Conservation (phyloP, 2,113 vertebrate species). For the Phaethornis superciliosus region DNA sequence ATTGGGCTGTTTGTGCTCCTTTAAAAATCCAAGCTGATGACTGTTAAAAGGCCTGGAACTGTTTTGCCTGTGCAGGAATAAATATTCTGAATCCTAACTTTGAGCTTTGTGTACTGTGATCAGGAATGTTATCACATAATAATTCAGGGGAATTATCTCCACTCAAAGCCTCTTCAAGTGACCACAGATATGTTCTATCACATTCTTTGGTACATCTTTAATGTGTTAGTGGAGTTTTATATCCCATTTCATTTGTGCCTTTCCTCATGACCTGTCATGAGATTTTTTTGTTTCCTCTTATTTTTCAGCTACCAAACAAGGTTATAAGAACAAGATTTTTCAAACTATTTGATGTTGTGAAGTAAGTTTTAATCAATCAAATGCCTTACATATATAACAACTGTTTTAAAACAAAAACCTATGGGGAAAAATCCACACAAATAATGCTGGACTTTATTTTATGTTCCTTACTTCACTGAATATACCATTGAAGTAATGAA, state of each 20-base stretch:
- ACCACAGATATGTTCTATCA: conserved; percentile 44
- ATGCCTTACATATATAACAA: not conserved
- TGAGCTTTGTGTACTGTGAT: conserved; percentile 18
- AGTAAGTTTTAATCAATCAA: not conserved
- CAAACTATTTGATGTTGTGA: not conserved
- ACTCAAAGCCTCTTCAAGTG: conserved; percentile 46
- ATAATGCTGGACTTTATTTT: not conserved
- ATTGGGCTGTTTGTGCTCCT: not conserved
- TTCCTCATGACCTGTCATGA: not conserved
- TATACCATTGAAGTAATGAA: not conserved
- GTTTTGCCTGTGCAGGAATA: not conserved
- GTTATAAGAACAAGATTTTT: not conserved
- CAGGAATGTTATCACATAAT: conserved; percentile 48
- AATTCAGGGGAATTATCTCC: conserved; percentile 54
- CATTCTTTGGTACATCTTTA: conserved; percentile 41
- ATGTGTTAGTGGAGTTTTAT: conserved; percentile 35
- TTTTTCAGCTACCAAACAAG: conserved; percentile 7
- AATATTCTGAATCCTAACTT: not conserved
- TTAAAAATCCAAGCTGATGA: not conserved
- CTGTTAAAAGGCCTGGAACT: conserved; percentile 13
- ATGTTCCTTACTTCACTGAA: not conserved
- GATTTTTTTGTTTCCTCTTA: conserved; percentile 10
- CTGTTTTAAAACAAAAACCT: not conserved
- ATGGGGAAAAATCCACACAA: not conserved
- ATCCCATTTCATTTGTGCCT: conserved; percentile 25